A percentile compares a stretch with the other conserved stretches of the same genome.
These are phyloP conservation scores for Elephas maximus DNA, from an alignment of 2,113 vertebrate genomes.

Conservation along the genomic window DNA sequence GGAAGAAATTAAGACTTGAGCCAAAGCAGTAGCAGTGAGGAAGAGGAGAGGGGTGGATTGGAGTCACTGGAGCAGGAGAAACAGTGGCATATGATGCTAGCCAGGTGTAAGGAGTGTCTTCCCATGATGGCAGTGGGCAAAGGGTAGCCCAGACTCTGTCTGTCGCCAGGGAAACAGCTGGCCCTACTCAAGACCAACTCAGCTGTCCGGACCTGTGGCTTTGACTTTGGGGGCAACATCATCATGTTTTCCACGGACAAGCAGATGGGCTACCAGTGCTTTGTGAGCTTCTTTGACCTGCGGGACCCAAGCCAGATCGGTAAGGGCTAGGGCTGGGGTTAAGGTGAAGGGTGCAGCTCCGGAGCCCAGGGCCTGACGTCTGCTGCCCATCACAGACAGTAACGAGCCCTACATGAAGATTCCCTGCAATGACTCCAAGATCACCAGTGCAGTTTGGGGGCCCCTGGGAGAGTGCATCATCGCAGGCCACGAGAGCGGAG, in stretches of 20 bases:
- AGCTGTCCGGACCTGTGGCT: slow-evolving; percentile 97
- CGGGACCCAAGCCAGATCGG: slow-evolving; percentile 95
- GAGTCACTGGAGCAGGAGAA: neutral
- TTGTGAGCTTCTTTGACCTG: slow-evolving; percentile 96
- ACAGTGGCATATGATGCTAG: neutral
- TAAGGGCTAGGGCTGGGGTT: slow-evolving; percentile 76
- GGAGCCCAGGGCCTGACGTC: neutral
- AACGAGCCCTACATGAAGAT: slow-evolving; percentile 97
- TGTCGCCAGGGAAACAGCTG: slow-evolving; percentile 94
- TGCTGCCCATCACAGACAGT: slow-evolving; percentile 89
- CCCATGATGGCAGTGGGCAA: accelerated
- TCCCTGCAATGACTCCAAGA: slow-evolving; percentile 96
- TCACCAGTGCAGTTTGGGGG: slow-evolving; percentile 98
- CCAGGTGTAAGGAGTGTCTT: neutral
- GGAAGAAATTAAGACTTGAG: neutral
- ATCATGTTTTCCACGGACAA: slow-evolving; percentile 99
- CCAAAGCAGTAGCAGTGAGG: neutral
- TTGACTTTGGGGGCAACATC: slow-evolving; percentile 99
- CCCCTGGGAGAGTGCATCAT: slow-evolving; percentile 97
- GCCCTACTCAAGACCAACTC: slow-evolving; percentile 97
- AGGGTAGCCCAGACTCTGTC: neutral
- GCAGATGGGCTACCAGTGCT: slow-evolving; percentile 99
- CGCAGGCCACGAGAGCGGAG: slow-evolving; percentile 96
- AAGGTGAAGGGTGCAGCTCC: neutral
- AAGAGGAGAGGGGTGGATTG: neutral